Conservation (phyloP, 2,113 vertebrate genomes). For the Aldabrachelys gigantea region DNA sequence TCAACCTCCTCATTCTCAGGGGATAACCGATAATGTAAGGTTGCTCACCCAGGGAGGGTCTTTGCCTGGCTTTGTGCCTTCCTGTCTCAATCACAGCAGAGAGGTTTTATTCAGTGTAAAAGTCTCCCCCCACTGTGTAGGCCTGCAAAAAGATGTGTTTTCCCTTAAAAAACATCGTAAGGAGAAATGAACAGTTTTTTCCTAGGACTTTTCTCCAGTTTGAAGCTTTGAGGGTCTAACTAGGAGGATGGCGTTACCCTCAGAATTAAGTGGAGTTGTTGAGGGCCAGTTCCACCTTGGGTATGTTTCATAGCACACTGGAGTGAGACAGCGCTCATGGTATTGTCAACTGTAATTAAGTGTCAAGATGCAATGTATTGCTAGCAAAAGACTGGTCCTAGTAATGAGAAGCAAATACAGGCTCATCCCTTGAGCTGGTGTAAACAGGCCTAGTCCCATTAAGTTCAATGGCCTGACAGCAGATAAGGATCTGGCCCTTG, state of each 20-base stretch:
- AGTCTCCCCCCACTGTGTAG: neutral
- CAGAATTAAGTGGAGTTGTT: rapidly evolving
- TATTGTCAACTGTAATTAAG: neutral
- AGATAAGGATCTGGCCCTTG: rapidly evolving
- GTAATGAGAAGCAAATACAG: neutral
- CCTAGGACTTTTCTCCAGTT: neutral
- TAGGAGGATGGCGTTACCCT: neutral
- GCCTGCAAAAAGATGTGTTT: neutral
- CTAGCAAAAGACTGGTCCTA: neutral
- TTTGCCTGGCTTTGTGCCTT: neutral
- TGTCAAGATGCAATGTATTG: neutral
- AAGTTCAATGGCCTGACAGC: neutral
- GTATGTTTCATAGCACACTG: neutral
- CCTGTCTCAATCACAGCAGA: neutral
- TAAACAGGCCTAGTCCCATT: rapidly evolving
- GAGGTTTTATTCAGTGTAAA: neutral
- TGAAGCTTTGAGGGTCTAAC: neutral
- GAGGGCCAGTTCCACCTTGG: neutral
- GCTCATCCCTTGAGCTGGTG: neutral
- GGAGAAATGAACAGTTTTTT: neutral
- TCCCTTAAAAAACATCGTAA: rapidly evolving
- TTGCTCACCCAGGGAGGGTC: neutral
- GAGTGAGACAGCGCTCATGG: neutral
- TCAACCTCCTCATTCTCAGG: neutral
- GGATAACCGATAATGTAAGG: neutral